These are phyloP conservation scores for Aepyceros melampus DNA, from an alignment of 2,113 vertebrate species.

Conservation along the genomic window DNA sequence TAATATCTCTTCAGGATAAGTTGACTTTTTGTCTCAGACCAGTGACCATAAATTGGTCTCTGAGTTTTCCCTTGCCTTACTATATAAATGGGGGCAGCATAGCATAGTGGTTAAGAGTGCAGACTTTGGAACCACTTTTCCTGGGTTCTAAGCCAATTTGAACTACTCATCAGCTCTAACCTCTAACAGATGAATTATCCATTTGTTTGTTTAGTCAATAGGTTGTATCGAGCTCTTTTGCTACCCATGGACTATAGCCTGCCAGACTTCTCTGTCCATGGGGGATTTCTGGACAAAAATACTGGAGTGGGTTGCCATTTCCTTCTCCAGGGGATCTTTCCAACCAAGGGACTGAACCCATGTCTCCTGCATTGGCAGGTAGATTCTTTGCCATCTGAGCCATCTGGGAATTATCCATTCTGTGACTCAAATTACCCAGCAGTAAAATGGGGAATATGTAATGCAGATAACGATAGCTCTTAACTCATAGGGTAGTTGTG, in stretches of 20 bases:
- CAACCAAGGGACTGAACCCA: neutral
- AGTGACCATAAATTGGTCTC: neutral
- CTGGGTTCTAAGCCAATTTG: neutral
- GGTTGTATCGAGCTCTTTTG: neutral
- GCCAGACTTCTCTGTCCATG: neutral
- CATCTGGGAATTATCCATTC: neutral
- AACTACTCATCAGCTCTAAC: neutral
- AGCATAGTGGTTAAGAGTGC: neutral
- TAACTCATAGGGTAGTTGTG: neutral
- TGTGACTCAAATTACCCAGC: neutral
- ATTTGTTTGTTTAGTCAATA: neutral
- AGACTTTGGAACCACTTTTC: neutral
- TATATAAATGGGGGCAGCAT: neutral
- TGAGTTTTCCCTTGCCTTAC: neutral
- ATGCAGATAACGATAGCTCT: neutral
- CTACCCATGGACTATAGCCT: neutral
- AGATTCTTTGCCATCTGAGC: neutral
- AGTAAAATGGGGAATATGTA: neutral
- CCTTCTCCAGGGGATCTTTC: neutral
- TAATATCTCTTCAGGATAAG: neutral
- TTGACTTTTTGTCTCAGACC: neutral
- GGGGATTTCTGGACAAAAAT: neutral
- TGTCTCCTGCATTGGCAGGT: neutral
- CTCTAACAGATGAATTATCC: neutral
- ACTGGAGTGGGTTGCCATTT: neutral